Base-by-base conservation (phyloP, 2,797 vertebrate genomes). In the Megalops cyprinoides region DNA sequence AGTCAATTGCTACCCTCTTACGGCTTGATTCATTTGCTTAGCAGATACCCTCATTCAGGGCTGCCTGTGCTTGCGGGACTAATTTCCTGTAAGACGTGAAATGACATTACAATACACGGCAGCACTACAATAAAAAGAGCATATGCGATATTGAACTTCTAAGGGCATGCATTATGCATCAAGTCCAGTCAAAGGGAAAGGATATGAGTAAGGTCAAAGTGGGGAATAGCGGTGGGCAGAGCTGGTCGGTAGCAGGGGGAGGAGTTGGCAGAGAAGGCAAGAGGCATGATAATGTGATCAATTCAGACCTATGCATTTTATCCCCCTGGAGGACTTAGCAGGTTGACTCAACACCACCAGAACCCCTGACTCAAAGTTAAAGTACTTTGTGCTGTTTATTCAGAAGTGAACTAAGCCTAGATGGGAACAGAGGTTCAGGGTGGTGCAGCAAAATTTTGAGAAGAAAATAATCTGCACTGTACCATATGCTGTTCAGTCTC, bases 231-330 rank as follows among this genome's bases (percentile, higher is more conserved):
- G 48, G 39, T 25, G 73, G 25, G 55, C 14, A 25, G 79, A 48
- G 75, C 42, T 34, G 20, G 55, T 15, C 69, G 14, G n/a, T 15
- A 74, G 18, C 71, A 15, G 51, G 42, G 69, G 71, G 53, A 55
- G 6, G 15, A 1, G 44, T 28, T 18, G 25, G 18, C 10, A 23
- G 18, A 58, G 39, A 69, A 37, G 18, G 31, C 42, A 23, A 34
- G 53, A 83, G 74, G 71, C 86, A 86, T 85, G 86, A 91, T 92
- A 84, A 87, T 89, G 86, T 89, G 89, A 87, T 90, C 85, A 88
- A 80, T 90, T 90, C 86, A 84, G 88, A 91, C 87, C 89, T 82
- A 90, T 74, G 71, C 42, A 46, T 15, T 49, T 71, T 71, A 8
- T 9, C 7, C n/a, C 67, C 37, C n/a, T 15, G 65, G 20, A 34